Evolutionary conservation across 2,113 vertebrate genomes (phyloP), one percentile per base, ranked within the genome.

Genomic region (Neolamprologus hecqui): DNA sequence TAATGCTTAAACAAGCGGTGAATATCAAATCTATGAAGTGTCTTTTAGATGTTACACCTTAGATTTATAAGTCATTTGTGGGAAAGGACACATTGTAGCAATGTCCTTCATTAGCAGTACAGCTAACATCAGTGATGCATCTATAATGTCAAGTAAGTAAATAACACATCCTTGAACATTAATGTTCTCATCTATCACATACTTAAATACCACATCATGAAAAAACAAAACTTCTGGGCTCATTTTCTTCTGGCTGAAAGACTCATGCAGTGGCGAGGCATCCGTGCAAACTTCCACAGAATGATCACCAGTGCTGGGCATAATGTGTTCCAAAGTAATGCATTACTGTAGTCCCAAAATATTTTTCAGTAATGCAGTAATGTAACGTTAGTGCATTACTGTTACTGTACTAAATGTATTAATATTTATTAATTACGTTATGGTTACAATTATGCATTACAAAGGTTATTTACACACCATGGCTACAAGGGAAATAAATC

Each of bases 191-290:
- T 47, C 23, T 10, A 75, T 47, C 23, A 12, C 70, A 75, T 5
- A 49, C 23, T 75, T 11, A 75, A 49, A 75, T 19, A 7, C 15
- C 23, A 49, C 42, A 75, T 31, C 6, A 19, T 1, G 42, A 12
- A 75, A 75, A 49, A 47, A 47, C 40, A 75, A 75, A 75, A 75
- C 70, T 12, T 49, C 0, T 19, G 42, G 23, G 23, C 15, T 17
- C 70, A 31, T 49, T 49, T 75, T 26, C 40, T 23, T 70, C 65
- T 70, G 21, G 37, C 65, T 15, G 5, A 73, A 73, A 14, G 37
- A 26, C 65, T 9, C 7, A 6, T 45, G 21, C 14, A 0, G 15
- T 28, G 23, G 14, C 0, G 5, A 45, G 40, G 40, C 40, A 5
- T 45, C 1, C 1, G 5, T 45, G 6, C 17, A 65, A 21, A 73